A percentile compares a stretch with the other conserved stretches of the same genome.
phyloP scores from a whole-genome alignment of 2,113 vertebrate species.

The Cairina moschata region DNA sequence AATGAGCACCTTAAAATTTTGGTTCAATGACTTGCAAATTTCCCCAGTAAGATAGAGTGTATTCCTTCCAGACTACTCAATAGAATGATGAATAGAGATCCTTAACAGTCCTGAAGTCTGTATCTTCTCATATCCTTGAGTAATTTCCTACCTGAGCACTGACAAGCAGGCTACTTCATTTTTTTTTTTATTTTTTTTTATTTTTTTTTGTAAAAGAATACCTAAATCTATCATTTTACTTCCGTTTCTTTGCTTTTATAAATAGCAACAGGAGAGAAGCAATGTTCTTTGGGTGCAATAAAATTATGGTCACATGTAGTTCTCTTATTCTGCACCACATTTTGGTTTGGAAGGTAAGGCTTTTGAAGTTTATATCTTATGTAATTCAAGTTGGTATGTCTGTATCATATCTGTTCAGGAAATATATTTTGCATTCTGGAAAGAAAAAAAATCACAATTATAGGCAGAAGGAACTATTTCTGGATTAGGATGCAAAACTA shows the following conservation, averaged over 20 bases:
- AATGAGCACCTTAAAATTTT: neutral
- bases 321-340: neutral
- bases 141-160: neutral
- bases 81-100: neutral
- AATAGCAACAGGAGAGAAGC: neutral
- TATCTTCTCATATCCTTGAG: neutral
- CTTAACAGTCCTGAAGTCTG: neutral
- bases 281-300: neutral
- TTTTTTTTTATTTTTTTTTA: too few species aligned
- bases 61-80: neutral
- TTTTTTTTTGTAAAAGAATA: neutral
- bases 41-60: neutral
- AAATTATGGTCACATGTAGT: neutral
- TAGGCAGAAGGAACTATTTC: neutral
- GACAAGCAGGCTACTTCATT: neutral
- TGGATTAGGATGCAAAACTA: neutral
- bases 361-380: neutral
- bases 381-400: neutral
- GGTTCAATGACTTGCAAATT: neutral
- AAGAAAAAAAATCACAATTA: neutral
- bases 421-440: neutral
- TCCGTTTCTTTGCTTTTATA: neutral
- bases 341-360: neutral
- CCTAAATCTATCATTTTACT: neutral
- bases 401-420: neutral